phyloP scores from a whole-genome alignment of 2,113 vertebrate genomes.

The Gopherus flavomarginatus region DNA sequence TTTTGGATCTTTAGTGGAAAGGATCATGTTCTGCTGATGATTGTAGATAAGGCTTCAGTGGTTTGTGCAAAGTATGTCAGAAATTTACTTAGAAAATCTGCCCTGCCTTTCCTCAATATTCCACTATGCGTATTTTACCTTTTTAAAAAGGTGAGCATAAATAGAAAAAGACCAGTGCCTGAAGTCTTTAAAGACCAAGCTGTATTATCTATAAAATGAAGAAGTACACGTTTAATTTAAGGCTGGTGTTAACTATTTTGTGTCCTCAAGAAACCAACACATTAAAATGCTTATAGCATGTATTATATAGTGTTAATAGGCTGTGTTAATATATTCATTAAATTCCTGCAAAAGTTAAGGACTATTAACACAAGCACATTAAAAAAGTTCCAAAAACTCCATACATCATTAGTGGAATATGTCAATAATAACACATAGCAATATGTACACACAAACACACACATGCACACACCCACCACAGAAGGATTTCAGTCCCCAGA shows the following conservation, averaged over 20 bases:
- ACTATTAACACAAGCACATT: background rate
- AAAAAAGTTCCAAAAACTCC: background rate
- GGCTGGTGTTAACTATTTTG: background rate
- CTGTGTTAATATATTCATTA: background rate
- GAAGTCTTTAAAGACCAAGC: background rate
- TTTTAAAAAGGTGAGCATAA: background rate
- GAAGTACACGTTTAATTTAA: background rate
- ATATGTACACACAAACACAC: background rate
- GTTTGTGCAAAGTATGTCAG: background rate
- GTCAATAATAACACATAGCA: too few species aligned
- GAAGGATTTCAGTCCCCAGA: background rate
- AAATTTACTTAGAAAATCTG: background rate
- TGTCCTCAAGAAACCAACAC: background rate
- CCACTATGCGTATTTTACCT: background rate
- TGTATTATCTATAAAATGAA: background rate
- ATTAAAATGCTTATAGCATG: background rate
- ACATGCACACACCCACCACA: too few species aligned
- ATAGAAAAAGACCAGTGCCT: background rate
- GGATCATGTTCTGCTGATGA: background rate
- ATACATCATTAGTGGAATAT: too few species aligned
- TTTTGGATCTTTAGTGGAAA: background rate
- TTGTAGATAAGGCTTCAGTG: background rate
- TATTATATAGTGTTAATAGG: background rate
- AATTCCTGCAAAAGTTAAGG: background rate
- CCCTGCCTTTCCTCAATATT: background rate